Evolutionary conservation across 2,888 invertebrate species (phyloP).

Genomic region (Meliscaeva auricollis): DNA sequence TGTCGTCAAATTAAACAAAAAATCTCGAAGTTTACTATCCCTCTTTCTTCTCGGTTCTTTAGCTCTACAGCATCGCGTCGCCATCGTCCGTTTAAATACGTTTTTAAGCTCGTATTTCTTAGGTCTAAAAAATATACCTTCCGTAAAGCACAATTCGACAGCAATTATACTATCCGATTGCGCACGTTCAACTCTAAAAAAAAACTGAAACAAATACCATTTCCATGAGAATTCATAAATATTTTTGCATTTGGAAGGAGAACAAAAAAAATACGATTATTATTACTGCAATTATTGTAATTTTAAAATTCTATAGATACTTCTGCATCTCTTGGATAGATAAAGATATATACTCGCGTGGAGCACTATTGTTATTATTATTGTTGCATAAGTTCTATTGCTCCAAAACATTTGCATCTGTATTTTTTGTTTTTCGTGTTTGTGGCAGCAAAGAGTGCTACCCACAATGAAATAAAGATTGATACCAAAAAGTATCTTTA

Average conservation of each 20-base stretch:
- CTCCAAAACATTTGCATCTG: conserved; percentile 74
- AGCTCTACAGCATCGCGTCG: not conserved
- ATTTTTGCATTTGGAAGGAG: conserved; percentile 52
- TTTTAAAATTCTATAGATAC: conserved; percentile 72
- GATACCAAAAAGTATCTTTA: conserved; percentile 70
- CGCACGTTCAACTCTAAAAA: conserved; percentile 27
- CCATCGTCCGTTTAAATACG: not conserved
- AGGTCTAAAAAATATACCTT: not conserved
- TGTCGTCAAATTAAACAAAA: conserved; percentile 35
- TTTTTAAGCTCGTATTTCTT: not conserved
- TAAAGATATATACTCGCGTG: conserved; percentile 19
- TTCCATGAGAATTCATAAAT: conserved; percentile 71
- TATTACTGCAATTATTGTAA: conserved; percentile 76
- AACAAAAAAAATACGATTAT: conserved; percentile 64
- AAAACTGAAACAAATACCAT: conserved; percentile 54
- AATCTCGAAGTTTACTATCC: not conserved
- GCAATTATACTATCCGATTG: conserved; percentile 61
- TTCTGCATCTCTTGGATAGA: conserved; percentile 13
- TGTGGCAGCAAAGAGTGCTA: conserved; percentile 67
- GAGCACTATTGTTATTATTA: conserved; percentile 69
- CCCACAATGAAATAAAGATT: conserved; percentile 70
- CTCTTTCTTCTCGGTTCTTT: not conserved
- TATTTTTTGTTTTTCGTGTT: conserved; percentile 33
- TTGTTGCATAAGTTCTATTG: conserved; percentile 74
- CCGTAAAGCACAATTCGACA: conserved; percentile 53